Evolutionary conservation across 2,797 vertebrate species (phyloP).

Genomic region (Phoebastria nigripes): DNA sequence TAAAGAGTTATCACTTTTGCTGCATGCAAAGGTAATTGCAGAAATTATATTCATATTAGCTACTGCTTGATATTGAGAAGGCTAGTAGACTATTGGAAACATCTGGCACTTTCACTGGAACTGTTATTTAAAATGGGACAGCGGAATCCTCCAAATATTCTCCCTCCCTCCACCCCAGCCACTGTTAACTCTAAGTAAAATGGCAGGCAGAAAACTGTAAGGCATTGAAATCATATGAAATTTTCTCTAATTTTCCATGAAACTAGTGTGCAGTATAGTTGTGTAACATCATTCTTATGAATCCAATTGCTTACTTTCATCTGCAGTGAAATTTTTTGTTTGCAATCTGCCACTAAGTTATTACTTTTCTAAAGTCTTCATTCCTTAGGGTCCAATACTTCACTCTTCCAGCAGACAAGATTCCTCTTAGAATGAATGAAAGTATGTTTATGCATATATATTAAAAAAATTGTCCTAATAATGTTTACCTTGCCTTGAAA

Average conservation of each 20-base stretch:
- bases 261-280: neutral
- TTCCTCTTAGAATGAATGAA: neutral
- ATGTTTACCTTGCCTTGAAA: neutral
- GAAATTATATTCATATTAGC: neutral
- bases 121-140: neutral
- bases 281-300: neutral
- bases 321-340: neutral
- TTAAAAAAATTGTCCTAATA: neutral
- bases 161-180: accelerated
- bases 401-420: neutral
- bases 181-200: neutral
- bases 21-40: neutral
- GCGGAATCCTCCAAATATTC: neutral
- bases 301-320: neutral
- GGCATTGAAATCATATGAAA: neutral
- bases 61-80: neutral
- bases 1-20: neutral
- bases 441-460: neutral
- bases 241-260: neutral
- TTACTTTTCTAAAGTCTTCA: neutral
- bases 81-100: neutral
- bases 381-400: neutral
- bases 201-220: neutral
- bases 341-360: neutral
- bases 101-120: neutral